Evolutionary conservation across 2,797 vertebrate genomes (phyloP).

Genomic region (Hoplostethus atlanticus): DNA sequence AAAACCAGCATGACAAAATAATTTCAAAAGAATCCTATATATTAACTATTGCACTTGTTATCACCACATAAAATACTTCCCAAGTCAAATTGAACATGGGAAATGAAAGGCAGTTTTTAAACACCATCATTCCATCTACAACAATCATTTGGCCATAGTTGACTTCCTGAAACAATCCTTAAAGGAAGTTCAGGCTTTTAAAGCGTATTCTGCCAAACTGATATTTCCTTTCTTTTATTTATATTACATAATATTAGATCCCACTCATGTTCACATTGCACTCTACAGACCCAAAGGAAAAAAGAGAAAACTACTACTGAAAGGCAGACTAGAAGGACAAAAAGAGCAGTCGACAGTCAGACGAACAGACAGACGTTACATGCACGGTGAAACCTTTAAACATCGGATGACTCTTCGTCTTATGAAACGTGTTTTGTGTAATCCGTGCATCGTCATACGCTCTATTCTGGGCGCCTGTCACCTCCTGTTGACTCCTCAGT

Average conservation of each 20-base stretch:
- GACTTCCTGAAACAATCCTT: conserved; percentile 27
- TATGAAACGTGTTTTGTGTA: not conserved
- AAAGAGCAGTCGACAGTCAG: not conserved
- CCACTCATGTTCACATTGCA: conserved; percentile 33
- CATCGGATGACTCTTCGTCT: not conserved
- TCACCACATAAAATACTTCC: conserved; percentile 62
- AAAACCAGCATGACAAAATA: conserved; percentile 50
- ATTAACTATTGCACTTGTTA: conserved; percentile 82
- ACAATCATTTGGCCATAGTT: conserved; percentile 10
- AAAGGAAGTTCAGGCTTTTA: conserved; percentile 8
- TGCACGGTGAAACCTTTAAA: conserved; percentile 11
- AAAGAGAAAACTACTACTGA: not conserved
- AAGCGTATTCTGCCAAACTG: conserved; percentile 10
- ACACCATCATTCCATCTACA: conserved; percentile 32
- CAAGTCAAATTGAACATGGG: conserved; percentile 47
- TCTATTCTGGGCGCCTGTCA: not conserved
- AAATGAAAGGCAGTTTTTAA: conserved; percentile 45
- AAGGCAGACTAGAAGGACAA: conserved; percentile 7
- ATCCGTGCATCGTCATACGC: not conserved
- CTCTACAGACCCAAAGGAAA: conserved; percentile 17
- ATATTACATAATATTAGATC: conserved; percentile 19
- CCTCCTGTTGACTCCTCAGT: not conserved
- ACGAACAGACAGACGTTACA: conserved; percentile 22
- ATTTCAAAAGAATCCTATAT: conserved; percentile 58
- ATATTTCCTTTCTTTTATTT: conserved; percentile 24